Conservation (phyloP, 2,797 vertebrate species). For the Amphiprion clarkii region DNA sequence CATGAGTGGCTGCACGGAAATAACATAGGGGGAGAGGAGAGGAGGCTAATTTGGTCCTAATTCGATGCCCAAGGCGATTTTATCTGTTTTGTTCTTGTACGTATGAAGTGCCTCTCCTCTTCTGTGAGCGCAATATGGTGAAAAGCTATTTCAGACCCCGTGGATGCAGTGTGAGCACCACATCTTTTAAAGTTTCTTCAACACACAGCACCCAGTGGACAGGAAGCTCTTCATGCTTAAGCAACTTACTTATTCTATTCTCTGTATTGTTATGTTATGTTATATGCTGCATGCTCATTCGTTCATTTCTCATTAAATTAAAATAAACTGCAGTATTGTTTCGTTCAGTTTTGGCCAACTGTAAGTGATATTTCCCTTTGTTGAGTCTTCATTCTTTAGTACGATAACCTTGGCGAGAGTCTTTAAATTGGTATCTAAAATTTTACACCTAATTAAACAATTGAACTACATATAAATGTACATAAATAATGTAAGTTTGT, state of each 20-base stretch:
- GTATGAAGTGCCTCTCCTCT: constrained; percentile 70
- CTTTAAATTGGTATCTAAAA: too few relatives aligned
- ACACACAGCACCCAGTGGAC: constrained; percentile 27
- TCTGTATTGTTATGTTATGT: constrained; percentile 12
- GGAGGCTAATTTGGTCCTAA: constrained; percentile 72
- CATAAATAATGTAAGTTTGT: too few relatives aligned
- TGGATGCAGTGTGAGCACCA: constrained; percentile 43
- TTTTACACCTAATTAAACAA: too few relatives aligned
- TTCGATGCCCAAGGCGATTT: constrained; percentile 62
- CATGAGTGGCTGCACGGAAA: constrained; percentile 75
- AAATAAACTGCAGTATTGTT: background rate
- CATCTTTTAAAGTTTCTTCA: constrained; percentile 47
- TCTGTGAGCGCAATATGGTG: constrained; percentile 60
- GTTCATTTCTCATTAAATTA: background rate
- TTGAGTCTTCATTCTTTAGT: background rate
- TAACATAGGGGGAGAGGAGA: constrained; percentile 61
- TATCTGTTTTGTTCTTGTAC: constrained; percentile 70
- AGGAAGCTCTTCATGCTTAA: constrained; percentile 13
- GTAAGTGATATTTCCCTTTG: background rate
- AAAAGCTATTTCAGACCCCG: constrained; percentile 66
- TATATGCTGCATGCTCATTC: background rate
- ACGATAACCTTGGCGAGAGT: background rate
- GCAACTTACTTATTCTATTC: background rate
- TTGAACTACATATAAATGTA: too few relatives aligned
- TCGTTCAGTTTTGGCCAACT: background rate